Conservation (phyloP, 2,888 invertebrate genomes). For the Hoplodrina blanda region DNA sequence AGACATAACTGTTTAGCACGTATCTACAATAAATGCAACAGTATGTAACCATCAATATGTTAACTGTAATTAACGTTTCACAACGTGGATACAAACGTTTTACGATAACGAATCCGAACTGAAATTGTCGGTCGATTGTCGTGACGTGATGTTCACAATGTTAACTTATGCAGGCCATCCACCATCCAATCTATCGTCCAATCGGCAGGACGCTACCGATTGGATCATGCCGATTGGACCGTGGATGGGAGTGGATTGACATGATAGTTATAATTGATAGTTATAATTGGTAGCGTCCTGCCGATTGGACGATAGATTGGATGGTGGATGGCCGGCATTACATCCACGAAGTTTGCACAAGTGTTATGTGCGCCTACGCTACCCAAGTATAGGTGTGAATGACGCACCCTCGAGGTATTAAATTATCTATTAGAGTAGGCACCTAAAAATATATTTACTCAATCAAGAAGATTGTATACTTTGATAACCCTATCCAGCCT, state of each 20-base stretch:
- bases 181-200: no score
- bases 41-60: no score
- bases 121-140: conserved; percentile 13
- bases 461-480: conserved; percentile 3
- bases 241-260: no score
- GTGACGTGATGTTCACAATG: conserved; percentile 7
- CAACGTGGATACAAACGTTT: conserved; percentile 20
- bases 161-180: no score
- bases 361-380: conserved; percentile 3
- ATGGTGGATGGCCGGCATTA: no score
- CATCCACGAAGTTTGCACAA: conserved; percentile 41
- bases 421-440: conserved; percentile 2
- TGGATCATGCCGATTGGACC: no score
- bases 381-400: conserved; percentile 32
- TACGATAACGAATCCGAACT: conserved; percentile 34
- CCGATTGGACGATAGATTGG: no score
- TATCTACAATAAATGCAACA: conserved; percentile 12
- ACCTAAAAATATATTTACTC: background rate
- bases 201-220: no score
- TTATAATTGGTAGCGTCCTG: no score
- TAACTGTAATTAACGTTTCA: conserved; percentile 28
- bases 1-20: conserved; percentile 21
- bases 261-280: no score
- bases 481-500: background rate
- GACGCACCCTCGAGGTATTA: background rate